phyloP scores from a whole-genome alignment of 2,797 vertebrate species.

The Sebastes taczanowskii region DNA sequence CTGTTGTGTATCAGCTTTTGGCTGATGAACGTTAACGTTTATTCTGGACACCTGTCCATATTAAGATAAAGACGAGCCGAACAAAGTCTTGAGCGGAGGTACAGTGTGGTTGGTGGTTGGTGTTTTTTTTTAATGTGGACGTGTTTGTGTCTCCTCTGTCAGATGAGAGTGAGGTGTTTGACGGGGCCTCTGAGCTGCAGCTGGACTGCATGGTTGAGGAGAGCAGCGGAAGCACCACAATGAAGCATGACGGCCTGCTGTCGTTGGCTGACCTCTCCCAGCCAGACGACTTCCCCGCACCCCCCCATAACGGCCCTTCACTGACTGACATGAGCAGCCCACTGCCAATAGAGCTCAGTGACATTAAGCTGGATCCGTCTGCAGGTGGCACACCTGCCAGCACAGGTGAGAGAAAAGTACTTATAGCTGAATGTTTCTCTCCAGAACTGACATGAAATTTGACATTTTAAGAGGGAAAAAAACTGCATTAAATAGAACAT shows the following conservation, averaged over 20 bases:
- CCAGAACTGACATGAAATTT: neutral
- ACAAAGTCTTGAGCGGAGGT: neutral
- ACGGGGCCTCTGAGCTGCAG: conserved; percentile 73
- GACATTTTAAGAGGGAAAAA: neutral
- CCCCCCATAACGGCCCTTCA: conserved; percentile 63
- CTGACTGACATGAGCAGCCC: conserved; percentile 73
- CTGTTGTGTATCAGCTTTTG: neutral
- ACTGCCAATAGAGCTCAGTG: conserved; percentile 68
- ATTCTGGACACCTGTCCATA: conserved; percentile 1
- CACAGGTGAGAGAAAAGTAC: conserved; percentile 49
- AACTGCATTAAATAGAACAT: neutral
- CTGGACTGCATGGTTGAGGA: conserved; percentile 78
- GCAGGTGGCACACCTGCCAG: conserved; percentile 64
- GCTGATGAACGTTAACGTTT: neutral
- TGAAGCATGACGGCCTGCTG: conserved; percentile 74
- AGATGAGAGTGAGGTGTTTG: conserved; percentile 83
- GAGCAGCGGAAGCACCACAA: conserved; percentile 62
- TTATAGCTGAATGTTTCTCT: neutral
- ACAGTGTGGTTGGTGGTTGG: no score
- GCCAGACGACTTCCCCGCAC: conserved; percentile 56
- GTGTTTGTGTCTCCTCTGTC: neutral
- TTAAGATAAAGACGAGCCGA: neutral
- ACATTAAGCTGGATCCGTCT: conserved; percentile 78
- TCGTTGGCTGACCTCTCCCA: conserved; percentile 69
- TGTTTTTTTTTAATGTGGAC: neutral